A percentile compares a stretch with the other conserved stretches of the same genome.
Evolutionary conservation across 2,113 vertebrate genomes (phyloP).

Genomic region (Ifrita kowaldi): DNA sequence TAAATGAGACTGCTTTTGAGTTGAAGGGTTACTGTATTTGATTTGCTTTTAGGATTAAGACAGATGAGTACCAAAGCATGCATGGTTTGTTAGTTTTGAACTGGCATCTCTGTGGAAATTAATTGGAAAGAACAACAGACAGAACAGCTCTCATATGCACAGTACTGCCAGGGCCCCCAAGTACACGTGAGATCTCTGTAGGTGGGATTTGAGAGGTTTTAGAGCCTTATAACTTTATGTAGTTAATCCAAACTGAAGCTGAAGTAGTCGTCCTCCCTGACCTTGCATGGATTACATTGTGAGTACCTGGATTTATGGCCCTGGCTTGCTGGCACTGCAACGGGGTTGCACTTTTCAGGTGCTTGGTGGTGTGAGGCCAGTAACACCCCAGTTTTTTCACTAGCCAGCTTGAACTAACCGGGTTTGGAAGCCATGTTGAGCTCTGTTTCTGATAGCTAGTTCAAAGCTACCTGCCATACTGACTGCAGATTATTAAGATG

Average conservation of each 20-base stretch:
- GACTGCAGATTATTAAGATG: not conserved
- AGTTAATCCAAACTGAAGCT: not conserved
- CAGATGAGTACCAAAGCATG: not conserved
- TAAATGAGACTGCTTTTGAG: not conserved
- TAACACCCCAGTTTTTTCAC: not conserved
- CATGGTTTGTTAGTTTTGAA: not conserved
- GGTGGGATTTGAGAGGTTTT: not conserved
- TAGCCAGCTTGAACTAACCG: not conserved
- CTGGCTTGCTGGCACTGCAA: not conserved
- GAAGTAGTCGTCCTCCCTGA: not conserved
- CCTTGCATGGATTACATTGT: not conserved
- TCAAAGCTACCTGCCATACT: not conserved
- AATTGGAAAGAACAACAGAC: not conserved
- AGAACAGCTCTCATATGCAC: not conserved
- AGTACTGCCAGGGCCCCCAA: not conserved
- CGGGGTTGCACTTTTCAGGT: not conserved
- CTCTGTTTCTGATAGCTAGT: not conserved
- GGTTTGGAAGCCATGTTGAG: not conserved
- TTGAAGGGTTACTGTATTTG: not conserved
- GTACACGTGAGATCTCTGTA: not conserved
- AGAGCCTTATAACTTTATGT: not conserved
- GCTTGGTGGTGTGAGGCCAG: rapidly evolving
- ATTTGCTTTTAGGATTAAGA: not conserved
- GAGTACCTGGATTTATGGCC: not conserved
- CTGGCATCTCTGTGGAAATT: not conserved